phyloP scores from a whole-genome alignment of 1,140 invertebrate genomes.

The Triops cancriformis region DNA sequence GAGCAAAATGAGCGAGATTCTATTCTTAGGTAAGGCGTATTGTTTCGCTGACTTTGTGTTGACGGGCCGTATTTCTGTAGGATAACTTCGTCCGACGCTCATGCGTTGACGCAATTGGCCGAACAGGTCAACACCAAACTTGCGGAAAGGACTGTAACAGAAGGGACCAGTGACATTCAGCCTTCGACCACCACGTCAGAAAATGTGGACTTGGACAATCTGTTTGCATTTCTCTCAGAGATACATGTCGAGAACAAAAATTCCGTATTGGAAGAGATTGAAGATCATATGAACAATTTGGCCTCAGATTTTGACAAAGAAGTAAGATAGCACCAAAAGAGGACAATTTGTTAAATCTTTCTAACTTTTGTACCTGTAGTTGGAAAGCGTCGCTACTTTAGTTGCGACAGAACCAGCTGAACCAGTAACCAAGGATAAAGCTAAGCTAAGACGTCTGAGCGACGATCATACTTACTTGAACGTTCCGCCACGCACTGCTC shows the following conservation, averaged over 20 bases:
- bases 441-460: neutral
- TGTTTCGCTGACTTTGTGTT: neutral
- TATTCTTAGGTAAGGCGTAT: neutral
- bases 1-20: slow-evolving; percentile 21
- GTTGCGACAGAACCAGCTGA: neutral
- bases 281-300: slow-evolving; percentile 69
- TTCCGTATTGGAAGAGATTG: slow-evolving; percentile 70
- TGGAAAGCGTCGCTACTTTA: neutral
- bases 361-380: too few relatives aligned
- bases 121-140: slow-evolving; percentile 61
- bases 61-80: neutral
- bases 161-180: slow-evolving; percentile 40
- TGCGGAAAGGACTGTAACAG: slow-evolving; percentile 30
- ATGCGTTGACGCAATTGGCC: slow-evolving; percentile 62
- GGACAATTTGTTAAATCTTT: too few relatives aligned
- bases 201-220: slow-evolving; percentile 80
- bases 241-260: slow-evolving; percentile 48
- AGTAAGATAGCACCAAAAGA: too few relatives aligned
- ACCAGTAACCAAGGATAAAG: neutral
- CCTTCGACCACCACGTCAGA: slow-evolving; percentile 46
- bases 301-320: slow-evolving; percentile 52
- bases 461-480: neutral
- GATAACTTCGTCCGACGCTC: slow-evolving; percentile 50
- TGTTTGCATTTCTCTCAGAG: slow-evolving; percentile 85
- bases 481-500: neutral